phyloP scores from a whole-genome alignment of 1,140 invertebrate genomes.

The Pseudoatta argentina region DNA sequence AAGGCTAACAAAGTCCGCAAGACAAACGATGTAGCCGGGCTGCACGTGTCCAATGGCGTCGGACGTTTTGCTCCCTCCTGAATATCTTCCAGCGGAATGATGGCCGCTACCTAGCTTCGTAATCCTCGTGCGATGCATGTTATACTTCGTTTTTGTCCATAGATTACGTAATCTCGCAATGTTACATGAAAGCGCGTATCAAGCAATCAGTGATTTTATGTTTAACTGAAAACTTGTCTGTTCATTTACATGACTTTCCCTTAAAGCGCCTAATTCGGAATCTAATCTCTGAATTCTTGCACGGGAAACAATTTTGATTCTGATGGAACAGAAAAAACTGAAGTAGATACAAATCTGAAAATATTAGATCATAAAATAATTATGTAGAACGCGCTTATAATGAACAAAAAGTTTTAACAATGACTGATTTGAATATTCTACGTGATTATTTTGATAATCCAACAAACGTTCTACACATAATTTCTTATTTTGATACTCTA shows the following conservation, averaged over 20 bases:
- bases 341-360: too few relatives aligned
- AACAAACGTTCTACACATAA: too few relatives aligned
- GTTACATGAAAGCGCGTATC: not conserved
- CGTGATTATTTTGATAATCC: too few relatives aligned
- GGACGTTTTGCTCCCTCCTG: not conserved
- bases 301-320: too few relatives aligned
- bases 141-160: not conserved
- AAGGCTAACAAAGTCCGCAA: constrained; percentile 41
- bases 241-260: not conserved
- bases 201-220: not conserved
- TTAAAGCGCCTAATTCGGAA: not conserved
- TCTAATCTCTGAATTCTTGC: not conserved
- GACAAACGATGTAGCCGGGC: constrained; percentile 30
- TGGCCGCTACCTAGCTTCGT: not conserved
- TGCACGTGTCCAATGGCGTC: constrained; percentile 30
- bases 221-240: not conserved
- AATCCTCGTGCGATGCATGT: not conserved
- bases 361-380: too few relatives aligned
- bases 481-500: too few relatives aligned
- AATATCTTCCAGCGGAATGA: not conserved
- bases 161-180: not conserved
- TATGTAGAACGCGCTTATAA: too few relatives aligned
- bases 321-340: too few relatives aligned
- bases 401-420: too few relatives aligned
- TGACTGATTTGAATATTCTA: too few relatives aligned